Base-by-base conservation (phyloP, 1,140 invertebrate species). In the Diabrotica virgifera region DNA sequence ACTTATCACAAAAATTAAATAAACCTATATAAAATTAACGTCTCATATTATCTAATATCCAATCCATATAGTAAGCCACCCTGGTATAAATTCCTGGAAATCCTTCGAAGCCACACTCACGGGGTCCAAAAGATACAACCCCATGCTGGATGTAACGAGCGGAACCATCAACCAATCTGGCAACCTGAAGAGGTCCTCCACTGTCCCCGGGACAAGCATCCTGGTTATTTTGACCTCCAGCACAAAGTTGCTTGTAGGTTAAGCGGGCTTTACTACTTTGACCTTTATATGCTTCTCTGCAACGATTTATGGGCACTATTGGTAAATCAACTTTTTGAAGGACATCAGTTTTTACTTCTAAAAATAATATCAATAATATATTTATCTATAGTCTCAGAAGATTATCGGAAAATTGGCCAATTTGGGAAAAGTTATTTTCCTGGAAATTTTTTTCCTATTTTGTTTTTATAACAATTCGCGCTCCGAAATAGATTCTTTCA, bases 51-150 rank as follows among this genome's bases (percentile, higher is more conserved):
- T 68, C 63, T 13, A 68, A 36, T 12, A 68, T 64, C 88, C 88
- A 90, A 50, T 87, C 80, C 74, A 89, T 78, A 62, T 87, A 89
- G 60, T 82, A 78, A 0, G 78, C 72, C 0, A 89, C 76, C 11
- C 81, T 80, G 0, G 87, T 87, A 69, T 89, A 90, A 2, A 89
- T 84, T 0, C 84, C 86, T 5, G 88, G 88, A 36, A 78, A 79
- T 0, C 82, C 83, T n/a, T 78, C 76, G 0, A 78, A 72, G 0
- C 85, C 87, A 66, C 84, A 85, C n/a, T 72, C 69, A 5, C 62
- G 72, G 3, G 82, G 80, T 35, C 83, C 84, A 72, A 82, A 81
- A 10, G 82, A 83, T 0, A 85, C 83, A 37, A 85, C 75, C 1
- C 65, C 72, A 37, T 77, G 71, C 54, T 76, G 76, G 6, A 74